Conservation (phyloP, 2,888 invertebrate genomes). For the Doris montereyensis region DNA sequence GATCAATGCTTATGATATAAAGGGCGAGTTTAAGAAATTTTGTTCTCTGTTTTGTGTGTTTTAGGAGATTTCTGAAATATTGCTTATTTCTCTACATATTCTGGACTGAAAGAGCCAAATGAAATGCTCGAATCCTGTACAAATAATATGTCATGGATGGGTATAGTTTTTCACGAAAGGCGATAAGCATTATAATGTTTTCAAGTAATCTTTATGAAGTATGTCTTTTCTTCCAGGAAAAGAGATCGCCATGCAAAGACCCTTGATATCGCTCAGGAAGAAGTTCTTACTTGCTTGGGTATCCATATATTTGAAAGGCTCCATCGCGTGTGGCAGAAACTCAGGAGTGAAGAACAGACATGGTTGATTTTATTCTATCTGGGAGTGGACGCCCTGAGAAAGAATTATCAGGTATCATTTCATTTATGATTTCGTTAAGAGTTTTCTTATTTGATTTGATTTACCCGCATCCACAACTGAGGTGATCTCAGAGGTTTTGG, state of each 20-base stretch:
- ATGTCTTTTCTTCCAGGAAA: constrained; percentile 71
- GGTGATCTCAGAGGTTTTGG: too few species aligned
- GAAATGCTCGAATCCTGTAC: constrained; percentile 38
- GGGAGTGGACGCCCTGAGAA: constrained; percentile 85
- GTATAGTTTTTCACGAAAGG: neutral
- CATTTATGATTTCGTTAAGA: too few species aligned
- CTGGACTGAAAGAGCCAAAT: too few species aligned
- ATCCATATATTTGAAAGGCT: constrained; percentile 93
- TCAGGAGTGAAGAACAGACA: constrained; percentile 93
- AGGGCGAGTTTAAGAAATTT: too few species aligned
- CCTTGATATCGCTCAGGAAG: constrained; percentile 96
- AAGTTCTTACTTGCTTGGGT: constrained; percentile 94
- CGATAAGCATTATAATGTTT: neutral
- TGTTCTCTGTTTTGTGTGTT: too few species aligned
- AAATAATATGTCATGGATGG: neutral
- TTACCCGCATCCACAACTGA: too few species aligned
- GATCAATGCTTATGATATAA: too few species aligned
- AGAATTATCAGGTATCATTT: constrained; percentile 87
- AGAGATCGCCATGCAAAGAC: constrained; percentile 96
- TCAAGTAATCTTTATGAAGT: too few species aligned
- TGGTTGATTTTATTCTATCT: constrained; percentile 91
- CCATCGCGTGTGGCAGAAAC: constrained; percentile 87
- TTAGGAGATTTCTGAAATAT: too few species aligned
- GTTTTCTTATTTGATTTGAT: too few species aligned
- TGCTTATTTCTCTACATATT: too few species aligned